Evolutionary conservation across 2,888 invertebrate genomes (phyloP).

Genomic region (Ectobius pallidus): DNA sequence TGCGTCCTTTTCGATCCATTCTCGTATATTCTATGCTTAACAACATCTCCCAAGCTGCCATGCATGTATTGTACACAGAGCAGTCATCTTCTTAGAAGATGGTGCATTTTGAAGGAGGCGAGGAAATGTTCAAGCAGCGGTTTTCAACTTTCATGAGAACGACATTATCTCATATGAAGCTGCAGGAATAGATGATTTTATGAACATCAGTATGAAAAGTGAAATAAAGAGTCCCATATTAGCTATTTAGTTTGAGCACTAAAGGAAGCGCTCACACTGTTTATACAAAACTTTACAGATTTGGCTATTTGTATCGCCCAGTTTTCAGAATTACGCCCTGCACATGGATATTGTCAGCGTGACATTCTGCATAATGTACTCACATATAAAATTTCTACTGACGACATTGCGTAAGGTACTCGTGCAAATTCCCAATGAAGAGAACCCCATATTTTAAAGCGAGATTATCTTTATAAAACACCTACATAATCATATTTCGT

Average conservation of each 20-base stretch:
- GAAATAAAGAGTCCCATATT: neutral
- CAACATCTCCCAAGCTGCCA: too few relatives aligned
- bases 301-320: neutral
- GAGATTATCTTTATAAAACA: too few relatives aligned
- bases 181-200: neutral
- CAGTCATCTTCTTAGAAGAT: too few relatives aligned
- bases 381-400: neutral
- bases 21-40: too few relatives aligned
- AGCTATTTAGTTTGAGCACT: neutral
- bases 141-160: neutral
- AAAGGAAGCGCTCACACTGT: neutral
- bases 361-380: neutral
- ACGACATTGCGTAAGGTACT: neutral
- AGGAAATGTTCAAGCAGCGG: neutral
- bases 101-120: too few relatives aligned
- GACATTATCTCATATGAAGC: conserved; percentile 2
- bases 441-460: too few relatives aligned
- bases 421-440: too few relatives aligned
- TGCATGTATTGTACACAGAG: too few relatives aligned
- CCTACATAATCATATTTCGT: too few relatives aligned
- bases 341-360: neutral
- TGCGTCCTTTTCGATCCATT: too few relatives aligned
- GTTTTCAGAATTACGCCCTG: neutral
- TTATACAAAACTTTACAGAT: neutral
- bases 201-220: neutral